A percentile compares a stretch with the other conserved stretches of the same genome.
Conservation (phyloP, 1,140 invertebrate genomes). For the Planococcus citri region DNA sequence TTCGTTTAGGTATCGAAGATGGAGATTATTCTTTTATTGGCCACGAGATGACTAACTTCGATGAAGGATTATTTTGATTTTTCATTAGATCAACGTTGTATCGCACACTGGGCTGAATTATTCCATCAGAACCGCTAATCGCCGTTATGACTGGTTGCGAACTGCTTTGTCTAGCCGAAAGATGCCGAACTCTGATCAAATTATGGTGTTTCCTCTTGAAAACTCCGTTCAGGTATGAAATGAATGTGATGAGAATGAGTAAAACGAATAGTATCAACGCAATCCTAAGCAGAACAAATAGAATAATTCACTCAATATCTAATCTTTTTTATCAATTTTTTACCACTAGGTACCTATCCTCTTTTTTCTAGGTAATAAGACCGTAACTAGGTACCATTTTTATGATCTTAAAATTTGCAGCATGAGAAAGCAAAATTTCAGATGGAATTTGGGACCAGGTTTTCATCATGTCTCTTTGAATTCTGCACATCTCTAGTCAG, state of each 20-base stretch:
- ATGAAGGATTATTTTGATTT: conserved; percentile 18
- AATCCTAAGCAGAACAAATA: conserved; percentile 26
- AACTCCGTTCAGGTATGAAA: conserved; percentile 27
- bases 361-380: not conserved
- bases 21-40: no score
- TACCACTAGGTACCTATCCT: not conserved
- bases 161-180: conserved; percentile 21
- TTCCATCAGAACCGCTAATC: conserved; percentile 27
- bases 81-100: conserved; percentile 25
- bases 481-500: no score
- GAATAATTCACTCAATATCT: not conserved
- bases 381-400: not conserved
- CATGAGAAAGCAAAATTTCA: no score
- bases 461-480: no score
- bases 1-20: no score
- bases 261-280: conserved; percentile 27
- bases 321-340: not conserved
- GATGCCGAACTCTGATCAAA: conserved; percentile 28
- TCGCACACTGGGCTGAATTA: conserved; percentile 28
- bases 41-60: conserved; percentile 11
- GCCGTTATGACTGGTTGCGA: conserved; percentile 24
- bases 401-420: no score
- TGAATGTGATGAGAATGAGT: conserved; percentile 27
- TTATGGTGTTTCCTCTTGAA: conserved; percentile 29
- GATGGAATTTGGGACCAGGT: no score